phyloP scores from a whole-genome alignment of 2,888 invertebrate species.

The Mantis religiosa region DNA sequence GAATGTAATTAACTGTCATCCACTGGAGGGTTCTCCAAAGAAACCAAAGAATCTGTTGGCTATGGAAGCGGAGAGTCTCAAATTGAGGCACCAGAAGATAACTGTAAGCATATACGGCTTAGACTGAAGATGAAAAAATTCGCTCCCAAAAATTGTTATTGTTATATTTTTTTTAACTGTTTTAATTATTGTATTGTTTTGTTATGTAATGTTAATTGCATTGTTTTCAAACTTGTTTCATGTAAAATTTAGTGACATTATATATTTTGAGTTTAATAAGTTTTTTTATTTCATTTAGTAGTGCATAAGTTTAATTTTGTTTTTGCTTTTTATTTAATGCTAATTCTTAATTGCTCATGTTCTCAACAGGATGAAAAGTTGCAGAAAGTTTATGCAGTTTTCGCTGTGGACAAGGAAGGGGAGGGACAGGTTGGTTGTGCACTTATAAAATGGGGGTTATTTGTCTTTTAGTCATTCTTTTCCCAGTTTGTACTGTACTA shows the following conservation, averaged over 20 bases:
- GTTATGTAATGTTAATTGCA: no score
- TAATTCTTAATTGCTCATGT: not conserved
- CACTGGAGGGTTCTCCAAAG: constrained; percentile 61
- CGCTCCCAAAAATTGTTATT: not conserved
- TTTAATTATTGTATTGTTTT: not conserved
- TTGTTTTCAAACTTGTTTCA: not conserved
- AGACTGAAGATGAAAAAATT: not conserved
- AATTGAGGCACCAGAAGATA: constrained; percentile 59
- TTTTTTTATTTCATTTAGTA: not conserved
- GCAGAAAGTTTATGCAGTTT: constrained; percentile 47
- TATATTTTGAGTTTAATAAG: not conserved
- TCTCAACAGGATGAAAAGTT: constrained; percentile 46
- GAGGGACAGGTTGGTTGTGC: constrained; percentile 45
- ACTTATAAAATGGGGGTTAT: not conserved
- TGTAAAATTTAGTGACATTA: not conserved
- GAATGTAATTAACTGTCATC: constrained; percentile 69
- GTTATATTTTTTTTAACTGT: not conserved
- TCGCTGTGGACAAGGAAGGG: constrained; percentile 44
- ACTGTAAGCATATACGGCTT: constrained; percentile 44
- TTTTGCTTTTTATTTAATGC: not conserved
- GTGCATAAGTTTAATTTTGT: not conserved
- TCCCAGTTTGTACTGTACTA: not conserved
- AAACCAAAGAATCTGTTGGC: constrained; percentile 69
- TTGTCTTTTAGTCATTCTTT: not conserved
- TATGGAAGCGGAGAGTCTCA: constrained; percentile 68